phyloP scores from a whole-genome alignment of 2,797 vertebrate genomes.

The Thalassophryne amazonica region DNA sequence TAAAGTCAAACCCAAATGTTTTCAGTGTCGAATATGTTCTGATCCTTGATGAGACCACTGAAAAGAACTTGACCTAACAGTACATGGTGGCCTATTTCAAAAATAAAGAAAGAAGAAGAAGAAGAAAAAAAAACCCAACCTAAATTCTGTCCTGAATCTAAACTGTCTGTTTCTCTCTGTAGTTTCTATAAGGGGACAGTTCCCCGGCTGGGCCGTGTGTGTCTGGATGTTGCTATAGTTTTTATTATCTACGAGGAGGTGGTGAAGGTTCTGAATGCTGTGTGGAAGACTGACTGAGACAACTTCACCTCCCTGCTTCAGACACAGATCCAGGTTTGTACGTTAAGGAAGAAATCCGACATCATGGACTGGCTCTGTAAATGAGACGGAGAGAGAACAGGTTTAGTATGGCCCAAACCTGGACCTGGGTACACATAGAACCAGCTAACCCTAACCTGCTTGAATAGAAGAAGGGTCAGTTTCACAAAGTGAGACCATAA shows the following conservation, averaged over 20 bases:
- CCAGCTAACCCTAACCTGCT: background rate
- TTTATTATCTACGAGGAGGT: slow-evolving; percentile 97
- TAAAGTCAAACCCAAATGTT: too few relatives aligned
- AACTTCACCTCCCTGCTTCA: slow-evolving; percentile 6
- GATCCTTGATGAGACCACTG: too few relatives aligned
- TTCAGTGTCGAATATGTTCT: too few relatives aligned
- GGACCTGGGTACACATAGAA: slow-evolving; percentile 3
- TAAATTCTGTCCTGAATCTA: too few relatives aligned
- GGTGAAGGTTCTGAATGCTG: slow-evolving; percentile 89
- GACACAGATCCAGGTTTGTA: slow-evolving; percentile 23
- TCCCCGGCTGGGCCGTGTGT: slow-evolving; percentile 90
- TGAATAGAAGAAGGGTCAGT: background rate
- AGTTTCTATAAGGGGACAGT: slow-evolving; percentile 97
- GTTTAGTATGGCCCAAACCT: slow-evolving; percentile 4
- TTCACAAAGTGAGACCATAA: slow-evolving; percentile 16
- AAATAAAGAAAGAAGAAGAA: too few relatives aligned
- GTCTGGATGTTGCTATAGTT: slow-evolving; percentile 93
- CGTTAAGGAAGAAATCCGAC: slow-evolving; percentile 13
- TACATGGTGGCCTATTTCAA: too few relatives aligned
- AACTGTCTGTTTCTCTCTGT: background rate
- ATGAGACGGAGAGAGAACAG: background rate
- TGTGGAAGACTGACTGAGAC: slow-evolving; percentile 87
- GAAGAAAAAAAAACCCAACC: too few relatives aligned
- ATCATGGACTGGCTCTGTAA: background rate
- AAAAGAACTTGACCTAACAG: too few relatives aligned